Evolutionary conservation across 2,797 vertebrate genomes (phyloP).

Genomic region (Sitta carolinensis): DNA sequence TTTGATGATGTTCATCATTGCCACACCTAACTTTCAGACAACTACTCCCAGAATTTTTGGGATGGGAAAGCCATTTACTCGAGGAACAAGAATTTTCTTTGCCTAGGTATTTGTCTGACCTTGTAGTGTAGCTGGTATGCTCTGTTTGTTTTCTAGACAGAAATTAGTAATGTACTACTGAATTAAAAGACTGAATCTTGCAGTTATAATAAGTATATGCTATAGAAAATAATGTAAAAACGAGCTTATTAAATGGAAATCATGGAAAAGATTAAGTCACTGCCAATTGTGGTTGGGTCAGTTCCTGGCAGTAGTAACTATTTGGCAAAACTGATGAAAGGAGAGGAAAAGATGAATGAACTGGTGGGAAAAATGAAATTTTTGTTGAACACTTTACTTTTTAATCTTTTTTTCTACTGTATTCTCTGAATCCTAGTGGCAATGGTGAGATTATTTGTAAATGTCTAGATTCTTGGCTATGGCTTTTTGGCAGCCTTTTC

Average conservation of each 20-base stretch:
- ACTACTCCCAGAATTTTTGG: not conserved
- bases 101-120: conserved; percentile 36
- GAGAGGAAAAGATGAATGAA: not conserved
- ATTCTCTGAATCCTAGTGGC: not conserved
- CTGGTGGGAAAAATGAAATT: not conserved
- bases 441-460: not conserved
- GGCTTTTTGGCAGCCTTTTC: not conserved
- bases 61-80: not conserved
- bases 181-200: not conserved
- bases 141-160: not conserved
- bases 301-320: not conserved
- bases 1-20: not conserved
- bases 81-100: conserved; percentile 33
- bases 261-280: not conserved
- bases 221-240: not conserved
- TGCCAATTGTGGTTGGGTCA: not conserved
- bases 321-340: not conserved
- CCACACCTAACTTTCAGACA: conserved; percentile 19
- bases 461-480: not conserved
- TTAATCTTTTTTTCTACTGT: fast-evolving
- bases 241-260: not conserved
- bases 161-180: not conserved
- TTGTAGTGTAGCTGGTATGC: not conserved
- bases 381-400: not conserved
- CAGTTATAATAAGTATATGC: not conserved